phyloP scores from a whole-genome alignment of 1,140 invertebrate genomes.

The Lepidotrigona ventralis region DNA sequence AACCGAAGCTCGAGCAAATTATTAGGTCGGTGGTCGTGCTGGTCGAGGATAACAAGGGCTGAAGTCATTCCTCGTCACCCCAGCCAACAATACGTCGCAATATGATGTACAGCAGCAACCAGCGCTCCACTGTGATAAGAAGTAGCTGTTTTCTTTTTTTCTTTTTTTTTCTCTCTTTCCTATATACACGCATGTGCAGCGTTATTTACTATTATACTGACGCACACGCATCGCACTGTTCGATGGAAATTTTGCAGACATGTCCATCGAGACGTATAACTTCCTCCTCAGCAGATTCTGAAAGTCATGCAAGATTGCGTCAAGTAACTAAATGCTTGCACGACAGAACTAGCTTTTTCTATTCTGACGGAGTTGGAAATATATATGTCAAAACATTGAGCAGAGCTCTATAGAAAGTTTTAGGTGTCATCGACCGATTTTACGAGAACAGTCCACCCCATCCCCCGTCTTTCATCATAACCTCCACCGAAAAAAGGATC shows the following conservation, averaged over 20 bases:
- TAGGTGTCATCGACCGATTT: constrained; percentile 51
- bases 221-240: no score
- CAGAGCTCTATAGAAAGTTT: constrained; percentile 1
- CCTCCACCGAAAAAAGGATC: no score
- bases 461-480: neutral
- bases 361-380: neutral
- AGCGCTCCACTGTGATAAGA: constrained; percentile 66
- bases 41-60: constrained; percentile 27
- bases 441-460: neutral
- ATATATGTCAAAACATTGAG: neutral
- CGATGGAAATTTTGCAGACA: neutral
- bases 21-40: neutral
- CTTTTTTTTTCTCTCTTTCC: no score
- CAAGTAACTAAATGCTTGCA: neutral
- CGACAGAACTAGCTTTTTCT: neutral
- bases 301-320: neutral
- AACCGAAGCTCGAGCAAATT: neutral
- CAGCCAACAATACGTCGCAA: no score
- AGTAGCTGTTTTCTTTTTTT: neutral
- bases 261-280: no score
- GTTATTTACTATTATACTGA: neutral
- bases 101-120: constrained; percentile 55
- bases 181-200: no score
- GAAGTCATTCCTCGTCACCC: constrained; percentile 69
- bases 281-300: neutral